phyloP scores from a whole-genome alignment of 2,888 invertebrate species.

The Spodoptera littoralis region DNA sequence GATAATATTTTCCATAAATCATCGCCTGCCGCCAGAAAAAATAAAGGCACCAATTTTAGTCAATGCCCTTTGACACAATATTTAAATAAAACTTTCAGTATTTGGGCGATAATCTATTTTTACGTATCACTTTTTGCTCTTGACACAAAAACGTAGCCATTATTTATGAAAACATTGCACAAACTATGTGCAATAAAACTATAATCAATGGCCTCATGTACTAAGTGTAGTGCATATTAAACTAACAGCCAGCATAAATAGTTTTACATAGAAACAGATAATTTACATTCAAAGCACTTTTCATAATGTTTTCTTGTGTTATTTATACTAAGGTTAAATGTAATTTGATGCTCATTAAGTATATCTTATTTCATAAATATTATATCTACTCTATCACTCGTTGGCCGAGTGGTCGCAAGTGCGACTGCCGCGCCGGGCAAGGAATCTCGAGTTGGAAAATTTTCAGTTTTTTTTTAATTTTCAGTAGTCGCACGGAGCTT shows the following conservation, averaged over 20 bases:
- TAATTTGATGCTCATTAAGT: conserved; percentile 4
- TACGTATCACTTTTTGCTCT: conserved; percentile 10
- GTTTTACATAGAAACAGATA: conserved; percentile 25
- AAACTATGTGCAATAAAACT: conserved; percentile 11
- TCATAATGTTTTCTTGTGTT: conserved; percentile 20
- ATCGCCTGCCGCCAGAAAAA: no score
- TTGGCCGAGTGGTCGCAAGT: no score
- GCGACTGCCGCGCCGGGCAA: no score
- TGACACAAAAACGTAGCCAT: conserved; percentile 8
- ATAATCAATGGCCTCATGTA: conserved; percentile 35
- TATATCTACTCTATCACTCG: neutral
- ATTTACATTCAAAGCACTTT: conserved; percentile 41
- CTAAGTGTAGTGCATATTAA: conserved; percentile 29
- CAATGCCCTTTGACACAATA: no score
- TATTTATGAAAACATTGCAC: conserved; percentile 21
- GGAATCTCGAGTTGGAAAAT: no score
- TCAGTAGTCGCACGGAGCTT: no score
- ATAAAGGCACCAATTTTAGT: no score
- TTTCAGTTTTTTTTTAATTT: no score
- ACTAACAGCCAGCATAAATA: conserved; percentile 19
- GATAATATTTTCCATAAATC: no score
- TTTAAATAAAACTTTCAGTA: no score
- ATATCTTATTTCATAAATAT: neutral
- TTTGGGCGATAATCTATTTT: neutral
- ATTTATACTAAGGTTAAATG: conserved; percentile 23